Percentiles rank a stretch among this genome's conserved stretches.
These are phyloP conservation scores for Sylvia borin DNA, from an alignment of 2,797 vertebrate genomes.

Conservation along the genomic window DNA sequence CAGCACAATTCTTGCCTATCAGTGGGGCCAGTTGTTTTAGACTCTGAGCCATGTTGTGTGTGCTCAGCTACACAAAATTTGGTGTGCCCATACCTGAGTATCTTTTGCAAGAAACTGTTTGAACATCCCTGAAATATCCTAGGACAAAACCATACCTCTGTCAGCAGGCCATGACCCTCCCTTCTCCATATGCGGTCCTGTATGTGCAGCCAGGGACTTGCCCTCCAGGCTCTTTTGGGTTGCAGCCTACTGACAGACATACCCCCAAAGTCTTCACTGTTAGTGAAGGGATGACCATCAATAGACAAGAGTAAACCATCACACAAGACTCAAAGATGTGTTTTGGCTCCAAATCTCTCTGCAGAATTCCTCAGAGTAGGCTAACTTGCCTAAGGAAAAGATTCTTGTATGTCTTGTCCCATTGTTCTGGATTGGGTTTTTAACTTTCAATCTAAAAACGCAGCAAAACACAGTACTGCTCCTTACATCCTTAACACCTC, in stretches of 20 bases:
- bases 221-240: background rate
- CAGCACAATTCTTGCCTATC: background rate
- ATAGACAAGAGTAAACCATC: background rate
- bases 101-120: background rate
- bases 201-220: background rate
- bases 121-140: background rate
- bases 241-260: background rate
- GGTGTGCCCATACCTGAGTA: rapidly evolving
- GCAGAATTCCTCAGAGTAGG: background rate
- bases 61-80: background rate
- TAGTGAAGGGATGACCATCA: background rate
- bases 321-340: background rate
- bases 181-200: rapidly evolving
- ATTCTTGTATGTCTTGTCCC: background rate
- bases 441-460: background rate
- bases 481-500: background rate
- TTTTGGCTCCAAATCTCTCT: background rate
- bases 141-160: background rate
- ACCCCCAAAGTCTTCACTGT: background rate
- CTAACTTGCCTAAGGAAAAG: background rate
- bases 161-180: background rate
- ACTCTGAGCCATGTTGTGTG: background rate
- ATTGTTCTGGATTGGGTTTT: background rate
- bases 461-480: background rate
- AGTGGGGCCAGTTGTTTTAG: background rate